Conservation (phyloP, 2,888 invertebrate genomes). For the Apodemia zela region DNA sequence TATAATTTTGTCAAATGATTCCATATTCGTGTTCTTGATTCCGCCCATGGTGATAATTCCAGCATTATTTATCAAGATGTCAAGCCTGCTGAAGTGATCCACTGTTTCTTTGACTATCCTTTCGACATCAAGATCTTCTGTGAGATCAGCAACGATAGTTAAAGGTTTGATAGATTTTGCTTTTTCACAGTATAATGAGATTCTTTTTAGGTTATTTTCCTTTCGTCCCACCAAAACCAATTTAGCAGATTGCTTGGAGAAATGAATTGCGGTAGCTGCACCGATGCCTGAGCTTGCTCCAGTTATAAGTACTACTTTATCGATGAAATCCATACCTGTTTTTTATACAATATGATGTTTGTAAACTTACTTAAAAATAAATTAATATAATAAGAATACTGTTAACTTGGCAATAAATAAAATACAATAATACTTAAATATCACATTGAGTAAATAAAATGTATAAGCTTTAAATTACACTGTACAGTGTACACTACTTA, state of each 20-base stretch:
- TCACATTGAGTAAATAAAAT: neutral
- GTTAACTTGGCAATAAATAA: too few relatives aligned
- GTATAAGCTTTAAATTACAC: too few relatives aligned
- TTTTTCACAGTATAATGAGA: slow-evolving; percentile 73
- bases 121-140: slow-evolving; percentile 83
- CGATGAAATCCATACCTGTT: slow-evolving; percentile 75
- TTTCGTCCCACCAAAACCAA: slow-evolving; percentile 81
- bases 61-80: slow-evolving; percentile 92
- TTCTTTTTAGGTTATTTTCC: slow-evolving; percentile 55
- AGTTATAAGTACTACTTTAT: slow-evolving; percentile 83
- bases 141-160: slow-evolving; percentile 82
- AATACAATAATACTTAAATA: neutral
- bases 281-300: slow-evolving; percentile 90
- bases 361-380: neutral
- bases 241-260: slow-evolving; percentile 83
- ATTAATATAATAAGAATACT: neutral
- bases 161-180: slow-evolving; percentile 79
- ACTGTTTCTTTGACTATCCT: slow-evolving; percentile 85
- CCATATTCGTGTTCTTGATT: slow-evolving; percentile 89
- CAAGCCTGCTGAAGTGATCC: slow-evolving; percentile 84
- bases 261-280: slow-evolving; percentile 83
- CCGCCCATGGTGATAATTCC: slow-evolving; percentile 88
- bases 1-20: slow-evolving; percentile 92
- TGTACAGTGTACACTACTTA: too few relatives aligned
- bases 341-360: neutral